Conservation (phyloP, 2,113 vertebrate genomes). For the Hemiprocne comata region DNA sequence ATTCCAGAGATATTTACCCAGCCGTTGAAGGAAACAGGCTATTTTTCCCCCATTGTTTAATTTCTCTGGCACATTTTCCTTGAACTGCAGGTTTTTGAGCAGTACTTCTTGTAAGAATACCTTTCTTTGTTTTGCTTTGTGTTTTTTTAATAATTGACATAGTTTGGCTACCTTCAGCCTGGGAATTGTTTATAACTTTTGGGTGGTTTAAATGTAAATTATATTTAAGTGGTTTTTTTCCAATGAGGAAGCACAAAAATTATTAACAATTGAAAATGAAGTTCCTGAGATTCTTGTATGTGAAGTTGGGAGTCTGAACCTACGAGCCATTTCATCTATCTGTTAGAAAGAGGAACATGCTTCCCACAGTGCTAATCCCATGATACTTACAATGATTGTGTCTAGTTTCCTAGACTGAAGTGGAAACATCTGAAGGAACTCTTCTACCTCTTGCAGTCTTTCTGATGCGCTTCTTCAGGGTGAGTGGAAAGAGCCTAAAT, state of each 20-base stretch:
- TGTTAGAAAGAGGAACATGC: background rate
- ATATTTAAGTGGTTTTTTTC: slow-evolving; percentile 11
- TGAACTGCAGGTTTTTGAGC: background rate
- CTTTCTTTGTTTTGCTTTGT: background rate
- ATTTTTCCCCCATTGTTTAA: slow-evolving; percentile 10
- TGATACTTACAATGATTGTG: background rate
- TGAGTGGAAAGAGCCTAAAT: background rate
- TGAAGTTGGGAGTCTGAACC: background rate
- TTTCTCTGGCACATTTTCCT: slow-evolving; percentile 25
- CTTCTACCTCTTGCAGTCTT: background rate
- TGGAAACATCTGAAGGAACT: background rate
- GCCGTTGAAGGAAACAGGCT: slow-evolving; percentile 32
- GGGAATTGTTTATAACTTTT: background rate
- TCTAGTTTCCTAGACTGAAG: background rate
- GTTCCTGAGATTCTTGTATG: background rate
- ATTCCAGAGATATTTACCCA: slow-evolving; percentile 40
- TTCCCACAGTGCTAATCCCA: background rate
- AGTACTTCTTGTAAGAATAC: background rate
- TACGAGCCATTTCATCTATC: background rate
- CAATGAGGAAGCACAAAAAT: background rate
- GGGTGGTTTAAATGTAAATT: slow-evolving; percentile 8
- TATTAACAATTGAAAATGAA: slow-evolving; percentile 1
- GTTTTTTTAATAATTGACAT: background rate
- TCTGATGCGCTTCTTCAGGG: background rate
- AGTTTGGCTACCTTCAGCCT: background rate